Base-by-base conservation (phyloP, 2,888 invertebrate species). In the Fragum whitleyi region DNA sequence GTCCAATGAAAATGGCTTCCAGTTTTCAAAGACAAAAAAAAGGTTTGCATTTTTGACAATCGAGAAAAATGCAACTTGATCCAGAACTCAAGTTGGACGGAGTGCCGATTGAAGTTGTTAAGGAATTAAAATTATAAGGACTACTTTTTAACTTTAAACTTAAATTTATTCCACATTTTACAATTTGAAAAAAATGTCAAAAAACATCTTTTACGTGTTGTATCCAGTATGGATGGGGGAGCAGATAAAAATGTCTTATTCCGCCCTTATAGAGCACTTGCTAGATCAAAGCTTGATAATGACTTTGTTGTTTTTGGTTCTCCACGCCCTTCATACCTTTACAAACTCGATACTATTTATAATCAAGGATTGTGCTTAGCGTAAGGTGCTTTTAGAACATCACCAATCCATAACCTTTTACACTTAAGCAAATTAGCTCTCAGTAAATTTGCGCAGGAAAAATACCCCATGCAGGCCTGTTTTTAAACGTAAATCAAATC, bases 131-230 rank as follows among this genome's bases (percentile, higher is more conserved):
- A 70, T 81, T 79, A 67, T 51, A 74, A 0, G 86, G 86, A 9
- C 21, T 79, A 14, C 59, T 77, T n/a, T 84, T 86, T 75, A 81
- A 86, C 51, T 61, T 26, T 5, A 84, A 74, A 61, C 68, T 81
- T 6, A 53, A 61, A 14, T 81, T 79, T 62, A 72, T 76, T n/a
- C 75, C 74, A 1, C 81, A 84, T 36, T 76, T 83, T 0, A 72
- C 73, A 55, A 32, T 47, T 47, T 29, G 77, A 0, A 73, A 73
- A 16, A 82, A 78, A 74, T 85, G 82, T 36, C 59, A 59, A 19
- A 77, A 77, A n/a, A 75, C 7, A 71, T 78, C 19, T 78, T 75
- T n/a, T n/a, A n/a, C n/a, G n/a, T n/a, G n/a, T n/a, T n/a, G n/a
- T n/a, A n/a, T n/a, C n/a, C n/a, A n/a, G n/a, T n/a, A n/a, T n/a